Evolutionary conservation across 2,797 vertebrate genomes (phyloP), one percentile per base, ranked within the genome.

Genomic region (Amblyopsis hoosieri): DNA sequence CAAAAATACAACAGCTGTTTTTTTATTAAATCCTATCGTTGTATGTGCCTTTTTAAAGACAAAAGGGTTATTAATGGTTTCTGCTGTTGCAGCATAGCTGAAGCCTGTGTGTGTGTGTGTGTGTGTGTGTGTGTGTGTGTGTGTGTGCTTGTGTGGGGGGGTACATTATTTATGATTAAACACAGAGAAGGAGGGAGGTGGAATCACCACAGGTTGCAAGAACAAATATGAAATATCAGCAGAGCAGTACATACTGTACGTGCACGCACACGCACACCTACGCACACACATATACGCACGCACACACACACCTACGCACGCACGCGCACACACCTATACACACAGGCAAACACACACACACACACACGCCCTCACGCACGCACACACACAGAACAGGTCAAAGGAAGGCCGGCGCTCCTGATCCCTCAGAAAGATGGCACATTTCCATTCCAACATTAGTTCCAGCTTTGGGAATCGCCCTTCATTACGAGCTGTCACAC

Each of bases 371-470:
- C 54, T 13, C 53, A 57, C 48, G 17, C 54, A 55, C 62, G 57
- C 55, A 65, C 45, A 45, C 45, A 73, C 67, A 80, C 79, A 85
- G 62, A 67, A 77, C 81, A 54, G 82, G 76, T 76, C 79, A 85
- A 79, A 85, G 85, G 66, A 79, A 85, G 80, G 67, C 78, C 78
- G 81, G 79, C 81, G 79, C 85, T 87, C 64, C 61, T 85, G 80
- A 85, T 87, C 82, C 76, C 67, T 76, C 81, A 65, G 67, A 60
- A 81, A 51, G 67, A 59, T 66, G 31, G 64, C 60, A 80, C 71
- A 90, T 91, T 91, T 91, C 73, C 73, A 84, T 86, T 72, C 83
- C 77, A 67, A 74, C 83, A 83, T 89, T 88, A 83, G 87, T 88
- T 88, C 74, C 77, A 76, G 52, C 81, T 71, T 71, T 78, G 80